Evolutionary conservation across 2,797 vertebrate genomes (phyloP).

Genomic region (Leontopithecus rosalia): DNA sequence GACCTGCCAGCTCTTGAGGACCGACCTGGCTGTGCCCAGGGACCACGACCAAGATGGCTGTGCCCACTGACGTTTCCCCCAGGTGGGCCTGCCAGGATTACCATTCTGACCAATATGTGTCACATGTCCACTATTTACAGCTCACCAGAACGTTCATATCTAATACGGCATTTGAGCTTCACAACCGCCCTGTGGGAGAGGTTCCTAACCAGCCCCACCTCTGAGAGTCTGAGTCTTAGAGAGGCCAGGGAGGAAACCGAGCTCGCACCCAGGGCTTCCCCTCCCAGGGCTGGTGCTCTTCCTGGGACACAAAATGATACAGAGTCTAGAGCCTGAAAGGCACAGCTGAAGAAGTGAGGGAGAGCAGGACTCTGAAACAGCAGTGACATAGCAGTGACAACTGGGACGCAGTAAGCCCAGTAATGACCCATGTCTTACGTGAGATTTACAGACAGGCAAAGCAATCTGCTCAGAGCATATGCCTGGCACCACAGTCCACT

Average conservation of each 20-base stretch:
- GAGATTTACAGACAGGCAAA: background rate
- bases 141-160: background rate
- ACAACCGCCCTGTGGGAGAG: background rate
- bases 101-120: background rate
- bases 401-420: background rate
- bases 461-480: background rate
- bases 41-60: rapidly evolving
- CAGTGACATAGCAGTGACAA: rapidly evolving
- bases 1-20: background rate
- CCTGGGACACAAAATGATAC: background rate
- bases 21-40: background rate
- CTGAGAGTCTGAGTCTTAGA: background rate
- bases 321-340: background rate
- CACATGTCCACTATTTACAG: rapidly evolving
- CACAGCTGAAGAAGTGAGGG: background rate
- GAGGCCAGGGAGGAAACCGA: background rate
- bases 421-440: background rate
- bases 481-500: background rate
- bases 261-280: background rate
- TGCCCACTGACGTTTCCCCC: background rate
- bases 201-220: background rate
- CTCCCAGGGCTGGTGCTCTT: too few species aligned
- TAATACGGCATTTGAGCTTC: background rate
- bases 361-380: background rate
- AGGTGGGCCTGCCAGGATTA: background rate